Evolutionary conservation across 1,140 invertebrate genomes (phyloP), one percentile per base, ranked within the genome.

Genomic region (Drosophila ananassae): DNA sequence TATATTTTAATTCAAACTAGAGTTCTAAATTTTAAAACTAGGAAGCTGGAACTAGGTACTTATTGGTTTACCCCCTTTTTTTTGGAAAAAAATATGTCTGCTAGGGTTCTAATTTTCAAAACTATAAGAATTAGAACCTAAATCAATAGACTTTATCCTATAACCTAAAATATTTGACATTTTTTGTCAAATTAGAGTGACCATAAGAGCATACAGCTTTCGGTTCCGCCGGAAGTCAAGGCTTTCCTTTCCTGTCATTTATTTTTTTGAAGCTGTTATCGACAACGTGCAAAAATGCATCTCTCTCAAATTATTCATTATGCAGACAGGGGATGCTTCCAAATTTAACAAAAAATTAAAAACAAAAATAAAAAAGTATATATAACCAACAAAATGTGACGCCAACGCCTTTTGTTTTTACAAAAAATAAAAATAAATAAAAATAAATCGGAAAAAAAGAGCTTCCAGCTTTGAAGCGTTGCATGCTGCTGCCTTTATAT

Each of bases 301-400:
- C 50, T 79, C 82, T 77, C 58, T 74, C 81, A 75, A 87, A 85
- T 74, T 87, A 80, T 87, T 66, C 82, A 87, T 81, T 66, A 69
- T 64, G 50, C 72, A 9, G 41, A 44, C 41, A 17, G 17, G 41
- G 41, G 41, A 44, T 21, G 37, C 37, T 57, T 53, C 37, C 46
- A 17, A 47, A 59, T 46, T 56, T 21, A 13, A 39, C 37, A 44
- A 17, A 41, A 59, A 56, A 60, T 17, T 10, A 37, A 21, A 17
- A 55, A 57, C 24, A n/a, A 37, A 39, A 37, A 30, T 10, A 34
- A 22, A 58, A 34, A 39, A 10, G 37, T 50, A 60, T 34, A 46
- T 64, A 53, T 41, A 52, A 46, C 59, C 51, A 67, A 52, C 47
- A 71, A 48, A 72, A 39, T 72, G 66, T 69, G 56, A 74, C 72